Evolutionary conservation across 1,140 invertebrate species (phyloP), one percentile per base, ranked within the genome.

Genomic region (Nylanderia fulva): DNA sequence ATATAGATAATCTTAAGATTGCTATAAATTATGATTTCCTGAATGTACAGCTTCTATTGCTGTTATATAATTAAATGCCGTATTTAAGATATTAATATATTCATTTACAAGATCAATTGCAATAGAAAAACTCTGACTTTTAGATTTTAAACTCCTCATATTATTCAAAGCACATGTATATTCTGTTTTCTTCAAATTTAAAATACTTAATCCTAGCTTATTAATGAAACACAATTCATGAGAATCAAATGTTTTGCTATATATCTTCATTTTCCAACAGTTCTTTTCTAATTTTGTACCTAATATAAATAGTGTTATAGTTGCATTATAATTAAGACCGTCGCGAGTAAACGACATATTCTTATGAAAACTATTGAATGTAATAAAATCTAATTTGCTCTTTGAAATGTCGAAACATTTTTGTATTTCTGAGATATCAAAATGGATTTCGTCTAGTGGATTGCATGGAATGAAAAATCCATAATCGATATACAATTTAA

Each of bases 401-500:
- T 64, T 88, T 86, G 86, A 94, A 85, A 90, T 72, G 66, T 66
- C 93, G 84, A 76, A 91, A 91, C 54, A 95, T 86, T n/a, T 27
- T 87, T 95, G 85, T 36, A 96, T 89, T 77, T 96, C 95, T 48
- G 89, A 82, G 54, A 96, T 77, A 52, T 93, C 90, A 82, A 96
- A 95, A 72, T 92, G 89, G 83, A 97, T 93, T 86, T 94, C 94
- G 92, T 97, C 97, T 86, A 96, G 93, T 24, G 92, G 88, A 94
- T 98, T 97, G 11, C 93, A 88, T 9, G 95, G 92, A 52, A 97
- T 92, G 74, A 95, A 95, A 93, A 98, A 98, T 0, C 97, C 97
- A 93, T 98, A 98, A 84, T 98, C 96, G 0, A 96, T 91, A 69
- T 97, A 95, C 3, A 98, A 93, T 87, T 96, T 96, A 0, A 95